Percentiles rank a stretch among this genome's conserved stretches.
Evolutionary conservation across 2,113 vertebrate genomes (phyloP).

Genomic region (Perca schrenkii): DNA sequence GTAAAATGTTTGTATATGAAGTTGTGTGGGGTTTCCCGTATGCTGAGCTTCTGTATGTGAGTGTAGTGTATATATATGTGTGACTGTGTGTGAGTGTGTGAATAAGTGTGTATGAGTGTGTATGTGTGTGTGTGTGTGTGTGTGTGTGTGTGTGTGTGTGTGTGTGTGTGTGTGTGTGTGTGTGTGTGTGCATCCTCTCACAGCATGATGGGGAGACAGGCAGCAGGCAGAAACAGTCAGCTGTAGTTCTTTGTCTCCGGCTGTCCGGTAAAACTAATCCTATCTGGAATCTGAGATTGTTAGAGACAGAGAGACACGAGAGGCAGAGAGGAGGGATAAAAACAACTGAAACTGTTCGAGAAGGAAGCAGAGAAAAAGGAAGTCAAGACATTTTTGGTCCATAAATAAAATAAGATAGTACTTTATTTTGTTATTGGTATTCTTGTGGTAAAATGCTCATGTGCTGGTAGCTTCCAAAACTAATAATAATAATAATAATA

Average conservation of each 20-base stretch:
- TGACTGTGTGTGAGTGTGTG: not conserved
- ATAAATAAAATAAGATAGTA: no score
- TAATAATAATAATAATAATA: no score
- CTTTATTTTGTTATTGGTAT: no score
- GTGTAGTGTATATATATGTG: not conserved
- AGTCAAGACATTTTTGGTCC: not conserved
- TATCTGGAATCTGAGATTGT: conserved; percentile 61
- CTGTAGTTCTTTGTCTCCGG: conserved; percentile 64
- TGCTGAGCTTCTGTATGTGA: not conserved
- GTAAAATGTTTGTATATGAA: not conserved
- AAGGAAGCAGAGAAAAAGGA: not conserved
- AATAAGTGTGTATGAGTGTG: not conserved
- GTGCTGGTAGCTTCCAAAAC: no score
- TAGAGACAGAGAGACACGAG: conserved; percentile 11
- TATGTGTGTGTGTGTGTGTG: not conserved
- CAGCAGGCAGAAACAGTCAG: conserved; percentile 46
- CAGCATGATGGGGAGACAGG: conserved; percentile 44
- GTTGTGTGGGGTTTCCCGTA: not conserved
- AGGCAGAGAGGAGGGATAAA: conserved; percentile 14
- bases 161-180: not conserved
- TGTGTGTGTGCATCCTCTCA: conserved; percentile 27
- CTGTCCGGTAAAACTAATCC: conserved; percentile 71
- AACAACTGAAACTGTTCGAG: conserved; percentile 14
- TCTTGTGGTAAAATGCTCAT: no score
- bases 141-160: not conserved